Percentiles rank a stretch among this genome's conserved stretches.
phyloP scores from a whole-genome alignment of 2,888 invertebrate genomes.

The Drosophila buzzatii region DNA sequence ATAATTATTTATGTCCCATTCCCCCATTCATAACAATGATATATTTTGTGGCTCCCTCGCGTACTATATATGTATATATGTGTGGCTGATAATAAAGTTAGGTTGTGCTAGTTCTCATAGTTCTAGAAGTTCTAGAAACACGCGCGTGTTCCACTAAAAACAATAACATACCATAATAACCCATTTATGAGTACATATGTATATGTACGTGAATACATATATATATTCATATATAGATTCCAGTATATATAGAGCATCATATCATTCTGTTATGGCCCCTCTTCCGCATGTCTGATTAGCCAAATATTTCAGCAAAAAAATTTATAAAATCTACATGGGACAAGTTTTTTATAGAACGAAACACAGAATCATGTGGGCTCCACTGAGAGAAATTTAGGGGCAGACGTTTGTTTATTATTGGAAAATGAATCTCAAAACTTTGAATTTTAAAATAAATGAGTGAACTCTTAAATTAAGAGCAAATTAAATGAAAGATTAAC shows the following conservation, averaged over 20 bases:
- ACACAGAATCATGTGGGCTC: background rate
- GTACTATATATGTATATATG: background rate
- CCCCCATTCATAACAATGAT: conserved; percentile 19
- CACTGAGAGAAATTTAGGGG: background rate
- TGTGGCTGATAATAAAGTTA: conserved; percentile 28
- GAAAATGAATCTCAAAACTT: background rate
- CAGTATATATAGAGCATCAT: background rate
- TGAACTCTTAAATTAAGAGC: background rate
- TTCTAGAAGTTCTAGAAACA: conserved; percentile 21
- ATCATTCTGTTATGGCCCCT: conserved; percentile 1
- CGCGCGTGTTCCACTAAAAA: conserved; percentile 14
- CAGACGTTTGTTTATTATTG: background rate
- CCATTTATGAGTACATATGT: conserved; percentile 3
- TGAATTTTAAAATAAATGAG: too few species aligned
- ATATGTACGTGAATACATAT: conserved; percentile 8
- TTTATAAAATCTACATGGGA: background rate
- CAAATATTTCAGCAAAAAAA: conserved; percentile 19
- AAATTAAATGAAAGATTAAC: background rate
- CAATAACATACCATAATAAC: conserved; percentile 20
- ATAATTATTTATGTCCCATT: conserved; percentile 7
- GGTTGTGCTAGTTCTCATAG: conserved; percentile 20
- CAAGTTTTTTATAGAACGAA: conserved; percentile 3
- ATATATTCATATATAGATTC: background rate
- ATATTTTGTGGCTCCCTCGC: background rate
- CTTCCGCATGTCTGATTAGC: conserved; percentile 37